Evolutionary conservation across 2,113 vertebrate species (phyloP).

Genomic region (Mesoclemmys tuberculata): DNA sequence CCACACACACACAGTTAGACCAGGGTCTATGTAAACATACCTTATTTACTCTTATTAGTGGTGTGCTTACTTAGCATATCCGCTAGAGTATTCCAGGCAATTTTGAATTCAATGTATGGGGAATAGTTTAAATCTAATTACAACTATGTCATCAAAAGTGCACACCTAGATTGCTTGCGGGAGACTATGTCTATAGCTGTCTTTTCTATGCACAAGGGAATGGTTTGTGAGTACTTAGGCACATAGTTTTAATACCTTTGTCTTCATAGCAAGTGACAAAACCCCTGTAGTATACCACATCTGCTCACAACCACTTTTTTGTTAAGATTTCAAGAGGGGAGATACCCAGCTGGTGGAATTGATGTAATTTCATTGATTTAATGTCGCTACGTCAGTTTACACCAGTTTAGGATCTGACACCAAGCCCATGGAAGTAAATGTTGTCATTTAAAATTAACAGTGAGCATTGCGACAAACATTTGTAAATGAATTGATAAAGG

Average conservation of each 20-base stretch:
- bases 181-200: not conserved
- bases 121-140: not conserved
- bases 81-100: not conserved
- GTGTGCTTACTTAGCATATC: not conserved
- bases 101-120: not conserved
- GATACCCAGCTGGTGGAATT: not conserved
- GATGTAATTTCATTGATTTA: not conserved
- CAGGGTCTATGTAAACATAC: not conserved
- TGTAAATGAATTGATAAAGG: not conserved
- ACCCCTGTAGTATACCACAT: not conserved
- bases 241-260: not conserved
- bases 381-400: not conserved
- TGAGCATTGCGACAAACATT: not conserved
- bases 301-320: not conserved
- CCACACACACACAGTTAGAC: not conserved
- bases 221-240: not conserved
- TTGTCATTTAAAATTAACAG: not conserved
- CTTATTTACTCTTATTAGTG: not conserved
- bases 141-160: not conserved
- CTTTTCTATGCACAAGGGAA: not conserved
- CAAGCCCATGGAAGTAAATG: not conserved
- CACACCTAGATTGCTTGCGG: accelerated
- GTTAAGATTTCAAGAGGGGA: not conserved
- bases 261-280: not conserved
- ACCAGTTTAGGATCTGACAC: not conserved